These are phyloP conservation scores for Manis pentadactyla DNA, from an alignment of 2,797 vertebrate species.

Conservation along the genomic window DNA sequence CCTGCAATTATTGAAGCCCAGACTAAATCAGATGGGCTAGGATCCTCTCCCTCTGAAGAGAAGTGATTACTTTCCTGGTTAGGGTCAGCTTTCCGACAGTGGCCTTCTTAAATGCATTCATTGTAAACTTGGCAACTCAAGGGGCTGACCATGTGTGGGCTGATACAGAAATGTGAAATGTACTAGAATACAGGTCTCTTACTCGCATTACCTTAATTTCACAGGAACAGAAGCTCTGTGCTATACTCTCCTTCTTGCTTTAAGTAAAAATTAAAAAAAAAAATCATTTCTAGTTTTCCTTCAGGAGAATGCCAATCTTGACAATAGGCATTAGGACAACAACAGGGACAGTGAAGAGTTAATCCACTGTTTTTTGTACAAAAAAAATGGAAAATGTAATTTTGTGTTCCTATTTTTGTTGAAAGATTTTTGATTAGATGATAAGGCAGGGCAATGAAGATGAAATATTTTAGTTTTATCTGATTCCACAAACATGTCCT, in stretches of 20 bases:
- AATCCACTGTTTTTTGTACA: background rate
- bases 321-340: background rate
- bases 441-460: background rate
- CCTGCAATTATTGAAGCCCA: background rate
- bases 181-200: background rate
- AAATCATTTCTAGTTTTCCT: background rate
- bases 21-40: background rate
- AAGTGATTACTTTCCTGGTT: constrained; percentile 26
- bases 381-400: background rate
- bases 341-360: background rate
- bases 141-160: constrained; percentile 2
- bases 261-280: background rate
- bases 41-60: background rate
- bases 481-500: background rate
- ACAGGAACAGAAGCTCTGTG: background rate
- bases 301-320: background rate
- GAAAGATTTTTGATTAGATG: constrained; percentile 25
- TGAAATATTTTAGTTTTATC: constrained; percentile 4
- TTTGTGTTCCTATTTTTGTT: background rate
- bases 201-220: background rate
- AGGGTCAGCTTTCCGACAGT: background rate
- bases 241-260: background rate
- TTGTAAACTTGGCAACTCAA: background rate
- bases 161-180: constrained; percentile 26
- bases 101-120: constrained; percentile 41